These are phyloP conservation scores for Perca schrenkii DNA, from an alignment of 2,113 vertebrate genomes.

Conservation along the genomic window DNA sequence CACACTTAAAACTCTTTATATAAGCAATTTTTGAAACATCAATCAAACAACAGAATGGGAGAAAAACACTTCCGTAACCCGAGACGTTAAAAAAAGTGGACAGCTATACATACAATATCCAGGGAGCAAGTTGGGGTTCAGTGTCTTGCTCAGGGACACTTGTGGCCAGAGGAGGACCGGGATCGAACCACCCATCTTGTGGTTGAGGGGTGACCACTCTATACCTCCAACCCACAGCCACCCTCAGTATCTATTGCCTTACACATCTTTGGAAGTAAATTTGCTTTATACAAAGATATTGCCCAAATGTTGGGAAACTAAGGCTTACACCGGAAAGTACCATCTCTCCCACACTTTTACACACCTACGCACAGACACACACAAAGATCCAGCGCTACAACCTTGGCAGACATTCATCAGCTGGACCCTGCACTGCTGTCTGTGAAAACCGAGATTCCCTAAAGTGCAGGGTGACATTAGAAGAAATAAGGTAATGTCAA, in stretches of 20 bases:
- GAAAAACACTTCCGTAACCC: no score
- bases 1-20: no score
- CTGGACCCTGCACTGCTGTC: constrained; percentile 9
- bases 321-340: neutral
- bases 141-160: no score
- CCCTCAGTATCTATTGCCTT: neutral
- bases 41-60: no score
- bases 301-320: constrained; percentile 19
- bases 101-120: no score
- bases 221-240: no score
- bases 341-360: neutral
- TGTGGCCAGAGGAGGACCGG: no score
- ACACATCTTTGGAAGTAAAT: constrained; percentile 7
- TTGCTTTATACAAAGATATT: neutral
- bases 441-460: constrained; percentile 54
- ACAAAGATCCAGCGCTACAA: neutral
- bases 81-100: no score
- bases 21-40: no score
- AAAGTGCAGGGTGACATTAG: constrained; percentile 49
- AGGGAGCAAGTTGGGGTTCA: no score
- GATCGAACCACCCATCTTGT: no score
- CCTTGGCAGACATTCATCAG: constrained; percentile 30
- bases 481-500: constrained; percentile 51
- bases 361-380: neutral
- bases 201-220: no score